A percentile compares a stretch with the other conserved stretches of the same genome.
Conservation (phyloP, 2,113 vertebrate species). For the Parus major region DNA sequence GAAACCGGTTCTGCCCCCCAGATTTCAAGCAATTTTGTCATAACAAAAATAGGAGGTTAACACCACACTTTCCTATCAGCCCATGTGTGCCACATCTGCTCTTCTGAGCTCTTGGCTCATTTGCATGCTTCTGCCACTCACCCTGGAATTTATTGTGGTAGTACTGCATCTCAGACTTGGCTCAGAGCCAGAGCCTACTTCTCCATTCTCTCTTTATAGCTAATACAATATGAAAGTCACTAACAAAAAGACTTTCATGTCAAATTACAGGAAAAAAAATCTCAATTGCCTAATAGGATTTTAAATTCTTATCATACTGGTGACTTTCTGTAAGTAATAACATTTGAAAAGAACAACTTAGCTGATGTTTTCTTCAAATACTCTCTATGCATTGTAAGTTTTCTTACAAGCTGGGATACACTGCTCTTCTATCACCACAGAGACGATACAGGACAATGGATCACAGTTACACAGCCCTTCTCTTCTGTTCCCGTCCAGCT, state of each 20-base stretch:
- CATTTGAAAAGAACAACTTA: constrained; percentile 40
- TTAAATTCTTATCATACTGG: constrained; percentile 57
- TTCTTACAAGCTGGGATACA: not conserved
- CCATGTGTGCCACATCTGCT: not conserved
- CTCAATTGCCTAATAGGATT: constrained; percentile 56
- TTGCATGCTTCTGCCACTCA: constrained; percentile 29
- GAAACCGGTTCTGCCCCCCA: not conserved
- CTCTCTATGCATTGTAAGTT: not conserved
- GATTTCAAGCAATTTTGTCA: not conserved
- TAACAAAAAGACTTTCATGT: constrained; percentile 62
- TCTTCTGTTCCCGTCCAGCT: not conserved
- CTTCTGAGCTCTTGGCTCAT: not conserved
- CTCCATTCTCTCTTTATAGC: constrained; percentile 28
- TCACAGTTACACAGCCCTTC: not conserved
- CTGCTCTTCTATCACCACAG: not conserved
- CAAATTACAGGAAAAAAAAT: constrained; percentile 44
- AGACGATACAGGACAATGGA: not conserved
- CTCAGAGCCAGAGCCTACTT: constrained; percentile 30
- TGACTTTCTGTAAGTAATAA: constrained; percentile 46
- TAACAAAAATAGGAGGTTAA: not conserved
- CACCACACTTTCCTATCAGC: not conserved
- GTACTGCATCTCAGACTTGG: not conserved
- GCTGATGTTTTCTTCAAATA: constrained; percentile 33
- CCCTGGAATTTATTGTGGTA: constrained; percentile 14
- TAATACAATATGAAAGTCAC: constrained; percentile 60